A percentile compares a stretch with the other conserved stretches of the same genome.
Conservation (phyloP, 2,797 vertebrate genomes). For the Loriculus beryllinus region DNA sequence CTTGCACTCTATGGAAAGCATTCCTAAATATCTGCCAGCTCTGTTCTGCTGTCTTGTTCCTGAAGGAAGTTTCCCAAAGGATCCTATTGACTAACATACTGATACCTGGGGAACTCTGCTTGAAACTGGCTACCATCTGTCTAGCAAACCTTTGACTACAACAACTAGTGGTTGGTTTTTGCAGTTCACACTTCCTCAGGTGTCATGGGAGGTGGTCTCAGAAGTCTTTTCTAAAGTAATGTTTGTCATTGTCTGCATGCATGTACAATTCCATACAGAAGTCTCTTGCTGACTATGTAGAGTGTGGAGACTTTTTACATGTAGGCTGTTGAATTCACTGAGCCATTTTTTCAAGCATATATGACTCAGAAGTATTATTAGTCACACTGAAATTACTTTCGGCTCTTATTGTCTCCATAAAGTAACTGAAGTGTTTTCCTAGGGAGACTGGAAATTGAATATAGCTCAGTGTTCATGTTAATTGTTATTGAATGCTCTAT, state of each 20-base stretch:
- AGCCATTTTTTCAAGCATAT: neutral
- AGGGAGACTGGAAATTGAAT: neutral
- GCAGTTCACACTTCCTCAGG: neutral
- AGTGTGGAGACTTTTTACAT: neutral
- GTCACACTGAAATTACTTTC: neutral
- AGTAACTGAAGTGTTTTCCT: conserved; percentile 3
- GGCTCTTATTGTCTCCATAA: neutral
- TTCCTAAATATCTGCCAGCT: neutral
- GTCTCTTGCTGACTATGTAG: neutral
- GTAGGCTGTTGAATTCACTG: neutral
- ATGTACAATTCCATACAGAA: neutral
- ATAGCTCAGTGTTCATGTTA: neutral
- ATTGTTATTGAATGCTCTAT: neutral
- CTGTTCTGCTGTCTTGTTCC: neutral
- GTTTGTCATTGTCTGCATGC: neutral
- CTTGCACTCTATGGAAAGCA: neutral
- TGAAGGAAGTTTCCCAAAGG: neutral
- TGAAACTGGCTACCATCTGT: neutral
- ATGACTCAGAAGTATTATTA: conserved; percentile 1
- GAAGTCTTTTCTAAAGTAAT: neutral
- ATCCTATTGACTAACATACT: neutral
- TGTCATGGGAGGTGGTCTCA: neutral
- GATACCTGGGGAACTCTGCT: neutral
- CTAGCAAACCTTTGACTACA: neutral
- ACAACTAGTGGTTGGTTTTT: neutral